Evolutionary conservation across 2,888 invertebrate species (phyloP).

Genomic region (Drosophila mimica): DNA sequence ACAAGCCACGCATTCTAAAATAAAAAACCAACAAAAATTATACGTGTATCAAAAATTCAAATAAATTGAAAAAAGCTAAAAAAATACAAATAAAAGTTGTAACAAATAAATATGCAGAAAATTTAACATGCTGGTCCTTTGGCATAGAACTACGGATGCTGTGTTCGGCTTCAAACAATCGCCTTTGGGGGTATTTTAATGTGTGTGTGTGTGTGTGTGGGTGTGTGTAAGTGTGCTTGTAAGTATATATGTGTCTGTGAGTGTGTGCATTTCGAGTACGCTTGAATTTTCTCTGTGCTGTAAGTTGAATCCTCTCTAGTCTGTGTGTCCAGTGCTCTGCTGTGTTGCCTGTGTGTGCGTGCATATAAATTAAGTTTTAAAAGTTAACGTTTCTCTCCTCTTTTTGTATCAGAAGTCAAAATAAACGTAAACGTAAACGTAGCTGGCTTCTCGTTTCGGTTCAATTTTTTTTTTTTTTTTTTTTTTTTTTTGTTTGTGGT

Average conservation of each 20-base stretch:
- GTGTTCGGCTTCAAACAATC: constrained; percentile 19
- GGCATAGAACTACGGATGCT: constrained; percentile 30
- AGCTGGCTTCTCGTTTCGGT: constrained; percentile 52
- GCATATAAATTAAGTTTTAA: constrained; percentile 81
- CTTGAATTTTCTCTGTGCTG: constrained; percentile 41
- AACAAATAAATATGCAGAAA: constrained; percentile 53
- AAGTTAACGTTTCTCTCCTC: constrained; percentile 58
- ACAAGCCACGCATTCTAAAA: constrained; percentile 51
- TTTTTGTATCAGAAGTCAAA: constrained; percentile 64
- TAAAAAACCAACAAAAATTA: constrained; percentile 48
- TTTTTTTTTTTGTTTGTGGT: constrained; percentile 29
- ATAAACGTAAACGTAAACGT: constrained; percentile 72
- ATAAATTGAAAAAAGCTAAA: constrained; percentile 70
- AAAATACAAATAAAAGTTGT: constrained; percentile 32
- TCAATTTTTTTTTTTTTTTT: constrained; percentile 10
- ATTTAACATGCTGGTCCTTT: constrained; percentile 57
- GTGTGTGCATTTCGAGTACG: constrained; percentile 9
- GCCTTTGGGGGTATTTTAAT: constrained; percentile 21
- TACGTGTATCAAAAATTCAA: constrained; percentile 68
- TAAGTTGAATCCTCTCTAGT: constrained; percentile 60
- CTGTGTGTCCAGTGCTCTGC: constrained; percentile 9
- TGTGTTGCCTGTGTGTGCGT: constrained; percentile 52
- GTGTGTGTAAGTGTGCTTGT: constrained; percentile 16
- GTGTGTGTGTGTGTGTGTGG: neutral
- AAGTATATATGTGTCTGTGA: neutral